A percentile compares a stretch with the other conserved stretches of the same genome.
phyloP scores from a whole-genome alignment of 2,888 invertebrate species.

The Platynereis dumerilii region DNA sequence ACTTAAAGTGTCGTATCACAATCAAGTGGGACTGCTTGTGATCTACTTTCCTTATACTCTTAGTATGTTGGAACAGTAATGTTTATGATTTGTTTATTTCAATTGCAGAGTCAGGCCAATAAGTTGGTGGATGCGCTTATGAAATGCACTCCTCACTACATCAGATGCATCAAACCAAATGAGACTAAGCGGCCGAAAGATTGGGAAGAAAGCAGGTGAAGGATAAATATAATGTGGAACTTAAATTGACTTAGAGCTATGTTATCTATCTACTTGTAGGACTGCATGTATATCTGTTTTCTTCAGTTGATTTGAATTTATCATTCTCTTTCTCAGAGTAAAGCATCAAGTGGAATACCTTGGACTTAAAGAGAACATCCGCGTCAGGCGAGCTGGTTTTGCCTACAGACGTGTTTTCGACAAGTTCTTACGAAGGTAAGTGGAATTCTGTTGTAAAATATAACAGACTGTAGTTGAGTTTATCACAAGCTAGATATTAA shows the following conservation, averaged over 20 bases:
- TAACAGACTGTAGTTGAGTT: not conserved
- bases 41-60: no score
- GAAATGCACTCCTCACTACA: conserved; percentile 75
- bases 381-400: conserved; percentile 74
- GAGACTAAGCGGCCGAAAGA: conserved; percentile 73
- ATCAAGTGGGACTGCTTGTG: no score
- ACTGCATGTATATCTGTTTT: not conserved
- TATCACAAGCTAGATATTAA: no score
- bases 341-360: conserved; percentile 75
- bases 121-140: conserved; percentile 72
- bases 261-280: not conserved
- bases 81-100: conserved; percentile 20
- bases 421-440: conserved; percentile 69
- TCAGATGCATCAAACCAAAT: conserved; percentile 76
- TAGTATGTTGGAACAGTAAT: conserved; percentile 18
- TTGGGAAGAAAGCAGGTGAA: conserved; percentile 69
- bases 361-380: conserved; percentile 74
- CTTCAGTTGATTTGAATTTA: not conserved
- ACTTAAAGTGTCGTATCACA: no score
- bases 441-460: not conserved
- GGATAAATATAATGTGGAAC: no score
- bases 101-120: conserved; percentile 70
- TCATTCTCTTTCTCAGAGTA: conserved; percentile 63
- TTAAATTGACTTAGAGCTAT: no score
- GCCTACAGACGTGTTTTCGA: conserved; percentile 71